Conservation (phyloP, 1,140 invertebrate species). For the Tyrophagus putrescentiae region DNA sequence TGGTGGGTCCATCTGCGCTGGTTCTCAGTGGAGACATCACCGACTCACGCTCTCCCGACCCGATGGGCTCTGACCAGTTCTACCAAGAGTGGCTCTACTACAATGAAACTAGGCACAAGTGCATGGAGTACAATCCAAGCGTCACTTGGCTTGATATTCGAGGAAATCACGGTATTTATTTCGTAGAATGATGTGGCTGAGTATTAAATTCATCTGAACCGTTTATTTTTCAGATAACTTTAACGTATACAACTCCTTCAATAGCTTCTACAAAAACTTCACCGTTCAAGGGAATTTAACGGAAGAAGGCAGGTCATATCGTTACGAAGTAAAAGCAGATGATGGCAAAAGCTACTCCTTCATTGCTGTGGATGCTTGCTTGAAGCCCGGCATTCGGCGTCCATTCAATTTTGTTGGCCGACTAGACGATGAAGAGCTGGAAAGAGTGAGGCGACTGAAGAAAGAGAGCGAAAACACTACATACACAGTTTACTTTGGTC, state of each 20-base stretch:
- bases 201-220: slow-evolving; percentile 8
- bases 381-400: slow-evolving; percentile 63
- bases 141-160: slow-evolving; percentile 68
- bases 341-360: slow-evolving; percentile 51
- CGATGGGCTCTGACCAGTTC: slow-evolving; percentile 63
- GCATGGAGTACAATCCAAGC: slow-evolving; percentile 7
- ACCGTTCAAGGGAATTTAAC: slow-evolving; percentile 52
- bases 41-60: slow-evolving; percentile 64
- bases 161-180: slow-evolving; percentile 73
- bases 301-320: slow-evolving; percentile 54
- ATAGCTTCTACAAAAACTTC: slow-evolving; percentile 43
- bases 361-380: slow-evolving; percentile 71
- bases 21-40: slow-evolving; percentile 71
- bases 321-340: slow-evolving; percentile 43
- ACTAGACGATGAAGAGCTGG: slow-evolving; percentile 37
- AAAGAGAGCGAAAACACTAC: slow-evolving; percentile 3
- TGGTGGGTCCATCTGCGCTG: slow-evolving; percentile 61
- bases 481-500: slow-evolving; percentile 65
- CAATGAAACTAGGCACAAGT: slow-evolving; percentile 38
- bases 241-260: slow-evolving; percentile 43
- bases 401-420: slow-evolving; percentile 86
- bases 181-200: slow-evolving; percentile 10
- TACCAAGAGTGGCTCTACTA: slow-evolving; percentile 72
- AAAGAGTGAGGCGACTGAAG: slow-evolving; percentile 13
- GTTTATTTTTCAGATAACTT: slow-evolving; percentile 63